Conservation (phyloP, 1,140 invertebrate genomes). For the Arion vulgaris region DNA sequence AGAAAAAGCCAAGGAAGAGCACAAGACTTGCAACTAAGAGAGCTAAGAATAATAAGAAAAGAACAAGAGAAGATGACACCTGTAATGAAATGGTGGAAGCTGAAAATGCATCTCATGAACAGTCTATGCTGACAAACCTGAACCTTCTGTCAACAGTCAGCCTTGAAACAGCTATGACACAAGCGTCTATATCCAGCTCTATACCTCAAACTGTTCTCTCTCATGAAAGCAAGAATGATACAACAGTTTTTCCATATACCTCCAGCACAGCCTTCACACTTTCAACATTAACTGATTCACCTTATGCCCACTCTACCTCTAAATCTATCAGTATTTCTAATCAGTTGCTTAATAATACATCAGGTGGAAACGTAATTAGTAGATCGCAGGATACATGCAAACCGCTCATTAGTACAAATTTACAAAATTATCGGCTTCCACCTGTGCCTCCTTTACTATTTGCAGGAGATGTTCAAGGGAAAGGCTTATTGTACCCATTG, state of each 20-base stretch:
- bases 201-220: neutral
- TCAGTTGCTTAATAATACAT: neutral
- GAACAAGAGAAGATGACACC: neutral
- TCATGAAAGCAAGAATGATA: neutral
- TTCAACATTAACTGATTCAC: neutral
- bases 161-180: slow-evolving; percentile 6
- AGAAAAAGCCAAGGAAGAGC: slow-evolving; percentile 23
- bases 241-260: neutral
- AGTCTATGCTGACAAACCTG: slow-evolving; percentile 27
- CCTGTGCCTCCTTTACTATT: neutral
- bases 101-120: slow-evolving; percentile 16
- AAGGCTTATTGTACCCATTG: neutral
- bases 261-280: neutral
- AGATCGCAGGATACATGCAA: neutral
- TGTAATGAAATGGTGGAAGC: neutral
- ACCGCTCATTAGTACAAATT: neutral
- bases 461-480: neutral
- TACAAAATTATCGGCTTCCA: neutral
- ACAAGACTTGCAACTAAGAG: slow-evolving; percentile 22
- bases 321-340: neutral
- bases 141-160: slow-evolving; percentile 37
- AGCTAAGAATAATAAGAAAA: neutral
- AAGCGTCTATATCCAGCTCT: neutral
- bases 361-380: neutral
- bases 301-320: neutral